Conservation (phyloP, 2,113 vertebrate species). For the Dendrocopos noguchii region DNA sequence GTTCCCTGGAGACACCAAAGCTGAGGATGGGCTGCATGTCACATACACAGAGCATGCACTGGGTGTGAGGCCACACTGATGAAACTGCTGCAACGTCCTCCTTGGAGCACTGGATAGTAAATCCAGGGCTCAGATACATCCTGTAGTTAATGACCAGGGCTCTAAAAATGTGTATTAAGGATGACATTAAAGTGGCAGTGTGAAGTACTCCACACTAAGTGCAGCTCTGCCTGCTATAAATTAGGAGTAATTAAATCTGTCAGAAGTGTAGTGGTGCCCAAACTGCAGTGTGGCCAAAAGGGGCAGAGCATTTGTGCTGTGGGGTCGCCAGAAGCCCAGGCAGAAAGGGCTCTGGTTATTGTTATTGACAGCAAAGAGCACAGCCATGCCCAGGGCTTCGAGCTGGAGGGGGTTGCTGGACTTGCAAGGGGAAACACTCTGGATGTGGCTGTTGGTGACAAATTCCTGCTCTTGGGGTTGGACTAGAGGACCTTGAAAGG, state of each 20-base stretch:
- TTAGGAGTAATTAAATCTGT: constrained; percentile 19
- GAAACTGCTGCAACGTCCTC: neutral
- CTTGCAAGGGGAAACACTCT: neutral
- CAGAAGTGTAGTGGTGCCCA: neutral
- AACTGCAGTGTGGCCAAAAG: neutral
- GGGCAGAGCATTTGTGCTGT: neutral
- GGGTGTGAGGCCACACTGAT: neutral
- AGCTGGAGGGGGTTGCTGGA: neutral
- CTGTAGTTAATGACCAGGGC: neutral
- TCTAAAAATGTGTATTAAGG: constrained; percentile 22
- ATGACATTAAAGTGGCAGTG: neutral
- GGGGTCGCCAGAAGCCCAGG: neutral
- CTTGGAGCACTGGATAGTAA: neutral
- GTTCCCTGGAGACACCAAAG: neutral
- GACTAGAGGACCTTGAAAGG: too few relatives aligned
- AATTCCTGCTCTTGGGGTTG: neutral
- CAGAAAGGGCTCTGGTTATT: neutral
- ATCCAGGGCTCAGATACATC: neutral
- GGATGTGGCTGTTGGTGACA: neutral
- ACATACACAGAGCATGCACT: fast-evolving
- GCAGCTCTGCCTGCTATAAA: neutral
- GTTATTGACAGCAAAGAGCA: neutral
- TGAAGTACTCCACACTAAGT: neutral
- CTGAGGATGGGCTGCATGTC: neutral
- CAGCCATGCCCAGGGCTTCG: neutral